Evolutionary conservation across 2,113 vertebrate species (phyloP).

Genomic region (Toxotes jaculatrix): DNA sequence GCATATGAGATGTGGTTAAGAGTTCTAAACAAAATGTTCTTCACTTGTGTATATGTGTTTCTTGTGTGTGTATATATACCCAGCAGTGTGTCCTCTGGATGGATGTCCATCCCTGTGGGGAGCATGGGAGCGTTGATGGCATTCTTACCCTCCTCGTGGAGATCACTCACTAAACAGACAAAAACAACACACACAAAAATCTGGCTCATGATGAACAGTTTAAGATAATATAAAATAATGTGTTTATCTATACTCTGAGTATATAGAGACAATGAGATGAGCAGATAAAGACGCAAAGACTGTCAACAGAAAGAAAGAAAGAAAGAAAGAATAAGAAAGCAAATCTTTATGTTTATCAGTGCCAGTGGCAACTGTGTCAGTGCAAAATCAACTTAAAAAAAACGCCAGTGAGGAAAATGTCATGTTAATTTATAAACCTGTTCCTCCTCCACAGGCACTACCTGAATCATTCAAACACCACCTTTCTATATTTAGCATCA

Average conservation of each 20-base stretch:
- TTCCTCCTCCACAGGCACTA: neutral
- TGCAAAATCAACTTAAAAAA: neutral
- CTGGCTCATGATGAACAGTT: too few relatives aligned
- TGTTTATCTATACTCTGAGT: neutral
- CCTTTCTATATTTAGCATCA: neutral
- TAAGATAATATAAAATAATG: too few relatives aligned
- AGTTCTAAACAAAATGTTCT: neutral
- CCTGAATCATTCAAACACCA: neutral
- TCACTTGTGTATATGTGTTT: neutral
- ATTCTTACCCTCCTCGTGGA: conserved; percentile 96
- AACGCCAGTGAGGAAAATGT: neutral
- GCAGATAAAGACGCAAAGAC: neutral
- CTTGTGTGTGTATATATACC: conserved; percentile 81
- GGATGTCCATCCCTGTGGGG: conserved; percentile 84
- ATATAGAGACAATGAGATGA: neutral
- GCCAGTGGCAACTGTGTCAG: neutral
- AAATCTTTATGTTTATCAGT: neutral
- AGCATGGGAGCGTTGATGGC: conserved; percentile 94
- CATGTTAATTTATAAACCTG: neutral
- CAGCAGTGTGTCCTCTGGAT: conserved; percentile 92
- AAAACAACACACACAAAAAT: conserved; percentile 12
- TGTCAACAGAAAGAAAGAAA: neutral
- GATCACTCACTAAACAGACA: conserved; percentile 90
- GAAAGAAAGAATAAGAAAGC: neutral
- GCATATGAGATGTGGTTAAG: neutral